Conservation (phyloP, 2,113 vertebrate species). For the Scomber japonicus region DNA sequence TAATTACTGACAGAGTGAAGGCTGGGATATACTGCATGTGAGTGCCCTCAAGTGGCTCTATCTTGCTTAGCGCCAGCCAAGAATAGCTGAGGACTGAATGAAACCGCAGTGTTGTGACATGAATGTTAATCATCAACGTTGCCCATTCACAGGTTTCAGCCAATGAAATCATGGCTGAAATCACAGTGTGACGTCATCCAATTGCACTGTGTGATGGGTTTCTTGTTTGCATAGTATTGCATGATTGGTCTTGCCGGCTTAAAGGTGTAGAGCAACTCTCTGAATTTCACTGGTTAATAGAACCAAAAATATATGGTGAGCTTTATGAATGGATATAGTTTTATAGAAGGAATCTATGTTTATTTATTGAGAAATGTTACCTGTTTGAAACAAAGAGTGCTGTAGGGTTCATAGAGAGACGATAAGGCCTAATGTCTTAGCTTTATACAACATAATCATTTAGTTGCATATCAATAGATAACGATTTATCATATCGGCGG, state of each 20-base stretch:
- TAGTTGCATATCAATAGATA: conserved; percentile 55
- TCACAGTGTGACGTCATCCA: too few species aligned
- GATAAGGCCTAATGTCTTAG: conserved; percentile 47
- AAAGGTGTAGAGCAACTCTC: conserved; percentile 50
- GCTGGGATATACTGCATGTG: conserved; percentile 7
- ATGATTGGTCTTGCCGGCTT: conserved; percentile 44
- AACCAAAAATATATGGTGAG: conserved; percentile 24
- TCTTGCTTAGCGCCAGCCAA: conserved; percentile 3
- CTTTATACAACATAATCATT: conserved; percentile 53
- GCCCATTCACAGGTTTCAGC: conserved; percentile 74
- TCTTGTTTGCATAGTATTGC: conserved; percentile 39
- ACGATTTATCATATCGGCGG: conserved; percentile 59
- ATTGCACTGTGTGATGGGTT: conserved; percentile 30
- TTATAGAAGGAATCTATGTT: conserved; percentile 48
- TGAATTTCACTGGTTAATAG: conserved; percentile 25
- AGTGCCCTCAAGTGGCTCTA: conserved; percentile 59
- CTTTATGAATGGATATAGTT: conserved; percentile 65
- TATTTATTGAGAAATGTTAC: conserved; percentile 39
- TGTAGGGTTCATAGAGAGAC: conserved; percentile 10
- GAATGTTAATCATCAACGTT: conserved; percentile 70
- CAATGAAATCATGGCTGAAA: conserved; percentile 58
- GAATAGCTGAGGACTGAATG: conserved; percentile 61
- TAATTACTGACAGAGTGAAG: conserved; percentile 1
- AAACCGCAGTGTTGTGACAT: conserved; percentile 74
- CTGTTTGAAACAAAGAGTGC: conserved; percentile 29